Base-by-base conservation (phyloP, 37 sponge, comb jelly and placozoan genomes). In the Tethya wilhelma region DNA sequence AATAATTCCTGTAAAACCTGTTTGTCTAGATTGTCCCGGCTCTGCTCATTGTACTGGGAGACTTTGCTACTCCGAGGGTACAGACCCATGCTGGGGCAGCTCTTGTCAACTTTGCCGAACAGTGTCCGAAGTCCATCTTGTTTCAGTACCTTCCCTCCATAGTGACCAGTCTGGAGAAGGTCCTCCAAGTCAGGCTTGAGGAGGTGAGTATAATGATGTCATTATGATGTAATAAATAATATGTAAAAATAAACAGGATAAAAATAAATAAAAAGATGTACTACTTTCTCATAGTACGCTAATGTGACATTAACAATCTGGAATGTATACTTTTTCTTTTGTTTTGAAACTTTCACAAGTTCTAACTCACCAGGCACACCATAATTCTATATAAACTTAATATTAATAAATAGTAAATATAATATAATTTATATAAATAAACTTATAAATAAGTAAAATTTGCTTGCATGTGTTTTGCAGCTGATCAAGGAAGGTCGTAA, bases 71-170 rank as follows among this genome's bases (percentile, higher is more conserved):
- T 31, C 93, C 97, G 6, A 77, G 97, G 8, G 97, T 99, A 8
- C 95, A 94, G 85, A 86, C 93, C 0, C 99, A 99, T 80, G 92
- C 95, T 38, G 89, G 87, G 37, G 97, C 99, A 0, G 99, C 99
- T 33, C 81, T 99, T 38, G 90, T 93, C 32, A 94, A 96, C 87
- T 99, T 99, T 79, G 79, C 86, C 33, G 97, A 96, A 43, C 85
- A 85, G 53, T 96, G 97, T 71, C 95, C 99, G 11, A 90, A 92
- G 82, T 62, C 84, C 46, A 67, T 94, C 36, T 85, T 99, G 38
- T 37, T 68, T 0, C 79, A 88, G 23, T 99, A 99, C 62, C 83
- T 96, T 1, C 81, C 66, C 0, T 39, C 65, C 39, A 86, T 97
- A 23, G 83, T 91, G 25, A 40, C 66, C n/a, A 97, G 82, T 56